Evolutionary conservation across 2,113 vertebrate species (phyloP).

Genomic region (Muntiacus reevesi): DNA sequence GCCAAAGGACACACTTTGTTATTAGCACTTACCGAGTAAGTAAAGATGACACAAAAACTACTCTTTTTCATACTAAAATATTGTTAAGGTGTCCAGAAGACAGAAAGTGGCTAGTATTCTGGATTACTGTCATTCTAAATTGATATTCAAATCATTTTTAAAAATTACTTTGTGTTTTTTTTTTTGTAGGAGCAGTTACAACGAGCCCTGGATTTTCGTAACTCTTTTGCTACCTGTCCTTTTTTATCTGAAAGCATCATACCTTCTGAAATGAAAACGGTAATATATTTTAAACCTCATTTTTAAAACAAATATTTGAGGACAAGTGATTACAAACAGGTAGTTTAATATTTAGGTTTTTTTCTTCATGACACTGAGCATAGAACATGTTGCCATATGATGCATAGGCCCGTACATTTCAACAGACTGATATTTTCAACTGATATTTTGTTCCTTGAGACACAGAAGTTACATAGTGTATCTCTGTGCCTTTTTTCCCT

Average conservation of each 20-base stretch:
- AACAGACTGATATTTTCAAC: background rate
- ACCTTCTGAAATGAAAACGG: conserved; percentile 82
- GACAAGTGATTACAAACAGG: background rate
- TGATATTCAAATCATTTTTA: background rate
- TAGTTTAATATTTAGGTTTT: background rate
- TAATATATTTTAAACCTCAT: conserved; percentile 64
- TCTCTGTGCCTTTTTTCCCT: background rate
- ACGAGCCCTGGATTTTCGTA: conserved; percentile 88
- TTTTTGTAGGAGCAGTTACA: conserved; percentile 80
- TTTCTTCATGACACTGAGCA: background rate
- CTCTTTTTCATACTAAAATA: background rate
- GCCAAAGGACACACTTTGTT: conserved; percentile 88
- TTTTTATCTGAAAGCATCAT: conserved; percentile 88
- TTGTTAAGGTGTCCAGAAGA: background rate
- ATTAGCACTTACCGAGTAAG: conserved; percentile 86
- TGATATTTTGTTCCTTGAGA: background rate
- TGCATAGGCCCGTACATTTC: background rate
- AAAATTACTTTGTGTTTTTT: background rate
- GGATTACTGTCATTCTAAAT: background rate
- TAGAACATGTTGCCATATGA: background rate
- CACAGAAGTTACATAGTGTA: background rate
- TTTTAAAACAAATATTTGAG: conserved; percentile 30
- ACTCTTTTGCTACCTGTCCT: conserved; percentile 83
- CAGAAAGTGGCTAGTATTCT: background rate
- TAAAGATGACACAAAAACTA: background rate